phyloP scores from a whole-genome alignment of 2,888 invertebrate species.

The Sphaerophoria taeniata region DNA sequence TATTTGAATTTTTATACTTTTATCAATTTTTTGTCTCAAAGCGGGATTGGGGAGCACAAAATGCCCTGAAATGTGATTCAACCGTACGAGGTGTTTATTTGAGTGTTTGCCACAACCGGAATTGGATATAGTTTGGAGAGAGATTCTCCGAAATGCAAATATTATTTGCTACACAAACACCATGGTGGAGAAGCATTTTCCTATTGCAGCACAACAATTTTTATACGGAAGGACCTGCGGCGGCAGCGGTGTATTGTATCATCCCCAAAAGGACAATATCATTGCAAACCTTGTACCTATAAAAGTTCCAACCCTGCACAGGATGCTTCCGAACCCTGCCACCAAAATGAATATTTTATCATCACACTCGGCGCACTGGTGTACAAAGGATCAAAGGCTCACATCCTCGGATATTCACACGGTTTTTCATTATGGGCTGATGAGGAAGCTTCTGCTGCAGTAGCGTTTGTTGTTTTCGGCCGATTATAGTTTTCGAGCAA shows the following conservation, averaged over 20 bases:
- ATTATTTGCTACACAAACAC: slow-evolving; percentile 68
- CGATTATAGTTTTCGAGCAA: slow-evolving; percentile 65
- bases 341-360: slow-evolving; percentile 71
- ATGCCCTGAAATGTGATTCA: slow-evolving; percentile 31
- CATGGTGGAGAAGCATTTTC: slow-evolving; percentile 36
- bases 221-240: too few species aligned
- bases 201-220: slow-evolving; percentile 21
- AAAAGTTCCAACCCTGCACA: background rate
- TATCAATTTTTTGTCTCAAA: background rate
- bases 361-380: slow-evolving; percentile 57
- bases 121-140: slow-evolving; percentile 6
- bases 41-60: slow-evolving; percentile 7
- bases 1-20: slow-evolving; percentile 6
- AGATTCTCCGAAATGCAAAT: slow-evolving; percentile 58
- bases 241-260: background rate
- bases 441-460: slow-evolving; percentile 17
- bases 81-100: slow-evolving; percentile 67
- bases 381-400: slow-evolving; percentile 54
- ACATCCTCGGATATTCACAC: slow-evolving; percentile 45
- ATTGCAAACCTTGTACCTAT: slow-evolving; percentile 53
- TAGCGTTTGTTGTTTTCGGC: slow-evolving; percentile 43
- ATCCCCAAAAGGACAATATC: slow-evolving; percentile 65
- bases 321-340: slow-evolving; percentile 25
- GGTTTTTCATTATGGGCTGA: slow-evolving; percentile 15
- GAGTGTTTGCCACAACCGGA: slow-evolving; percentile 50